Evolutionary conservation across 2,113 vertebrate species (phyloP).

Genomic region (Scartelaos histophorus): DNA sequence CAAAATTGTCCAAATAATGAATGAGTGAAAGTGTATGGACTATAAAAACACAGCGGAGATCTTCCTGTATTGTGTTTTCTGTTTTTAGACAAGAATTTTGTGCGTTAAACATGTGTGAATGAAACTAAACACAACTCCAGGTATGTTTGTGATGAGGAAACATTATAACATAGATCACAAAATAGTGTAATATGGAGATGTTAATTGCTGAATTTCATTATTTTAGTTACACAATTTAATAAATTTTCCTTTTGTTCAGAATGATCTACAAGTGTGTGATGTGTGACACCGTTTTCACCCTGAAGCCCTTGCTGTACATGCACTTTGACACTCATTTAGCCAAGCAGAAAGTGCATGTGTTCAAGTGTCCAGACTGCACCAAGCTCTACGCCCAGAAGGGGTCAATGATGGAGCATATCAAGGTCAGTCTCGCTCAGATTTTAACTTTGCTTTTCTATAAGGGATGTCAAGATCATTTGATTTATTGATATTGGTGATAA

Average conservation of each 20-base stretch:
- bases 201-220: not conserved
- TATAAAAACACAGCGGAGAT: too few relatives aligned
- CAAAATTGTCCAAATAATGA: too few relatives aligned
- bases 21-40: too few relatives aligned
- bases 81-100: too few relatives aligned
- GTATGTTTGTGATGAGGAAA: too few relatives aligned
- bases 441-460: not conserved
- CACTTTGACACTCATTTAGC: conserved; percentile 93
- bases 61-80: too few relatives aligned
- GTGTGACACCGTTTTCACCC: conserved; percentile 96
- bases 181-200: too few relatives aligned
- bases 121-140: too few relatives aligned
- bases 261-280: conserved; percentile 98
- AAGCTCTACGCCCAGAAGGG: conserved; percentile 94
- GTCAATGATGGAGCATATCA: conserved; percentile 94
- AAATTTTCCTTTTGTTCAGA: conserved; percentile 63
- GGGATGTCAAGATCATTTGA: too few relatives aligned
- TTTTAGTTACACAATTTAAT: not conserved
- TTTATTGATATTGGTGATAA: too few relatives aligned
- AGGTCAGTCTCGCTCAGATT: conserved; percentile 72
- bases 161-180: too few relatives aligned
- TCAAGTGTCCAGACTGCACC: conserved; percentile 94
- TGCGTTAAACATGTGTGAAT: too few relatives aligned
- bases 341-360: conserved; percentile 94
- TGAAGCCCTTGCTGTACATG: conserved; percentile 90